Conservation (phyloP, 1,140 invertebrate species). For the Drosophila bocki region DNA sequence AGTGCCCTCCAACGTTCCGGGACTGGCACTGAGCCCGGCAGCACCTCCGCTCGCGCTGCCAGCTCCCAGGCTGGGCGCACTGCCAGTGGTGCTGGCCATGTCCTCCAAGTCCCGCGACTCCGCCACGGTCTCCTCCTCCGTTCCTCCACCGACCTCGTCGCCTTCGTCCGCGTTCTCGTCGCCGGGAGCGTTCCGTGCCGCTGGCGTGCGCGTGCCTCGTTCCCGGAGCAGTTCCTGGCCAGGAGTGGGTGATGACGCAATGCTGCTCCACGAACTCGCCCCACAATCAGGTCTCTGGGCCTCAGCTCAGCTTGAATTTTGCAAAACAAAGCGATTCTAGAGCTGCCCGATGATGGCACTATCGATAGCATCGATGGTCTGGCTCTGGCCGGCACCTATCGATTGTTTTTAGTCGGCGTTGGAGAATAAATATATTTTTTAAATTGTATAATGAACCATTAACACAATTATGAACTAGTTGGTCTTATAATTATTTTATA, state of each 20-base stretch:
- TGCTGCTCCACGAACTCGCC: conserved; percentile 27
- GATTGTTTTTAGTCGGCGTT: not conserved
- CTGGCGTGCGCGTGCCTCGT: conserved; percentile 1
- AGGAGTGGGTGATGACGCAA: conserved; percentile 40
- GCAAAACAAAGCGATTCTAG: conserved; percentile 38
- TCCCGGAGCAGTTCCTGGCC: conserved; percentile 8
- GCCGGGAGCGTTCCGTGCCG: conserved; percentile 23
- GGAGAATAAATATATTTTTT: too few species aligned
- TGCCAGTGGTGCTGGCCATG: conserved; percentile 47
- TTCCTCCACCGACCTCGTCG: conserved; percentile 16
- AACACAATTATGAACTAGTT: not conserved
- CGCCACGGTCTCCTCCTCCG: conserved; percentile 26
- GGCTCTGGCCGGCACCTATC: not conserved
- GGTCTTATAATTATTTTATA: not conserved
- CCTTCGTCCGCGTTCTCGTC: conserved; percentile 16
- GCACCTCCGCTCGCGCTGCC: conserved; percentile 11
- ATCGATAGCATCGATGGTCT: not conserved
- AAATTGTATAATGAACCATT: not conserved
- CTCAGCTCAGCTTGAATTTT: conserved; percentile 26
- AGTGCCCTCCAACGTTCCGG: conserved; percentile 95
- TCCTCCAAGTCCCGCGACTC: conserved; percentile 29
- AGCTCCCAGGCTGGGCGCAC: conserved; percentile 25
- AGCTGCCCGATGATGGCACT: conserved; percentile 1
- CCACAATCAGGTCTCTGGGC: conserved; percentile 17
- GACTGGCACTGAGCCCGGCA: conserved; percentile 11